Evolutionary conservation across 2,888 invertebrate genomes (phyloP), one percentile per base, ranked within the genome.

Genomic region (Gastracanthus pulcherrimus): DNA sequence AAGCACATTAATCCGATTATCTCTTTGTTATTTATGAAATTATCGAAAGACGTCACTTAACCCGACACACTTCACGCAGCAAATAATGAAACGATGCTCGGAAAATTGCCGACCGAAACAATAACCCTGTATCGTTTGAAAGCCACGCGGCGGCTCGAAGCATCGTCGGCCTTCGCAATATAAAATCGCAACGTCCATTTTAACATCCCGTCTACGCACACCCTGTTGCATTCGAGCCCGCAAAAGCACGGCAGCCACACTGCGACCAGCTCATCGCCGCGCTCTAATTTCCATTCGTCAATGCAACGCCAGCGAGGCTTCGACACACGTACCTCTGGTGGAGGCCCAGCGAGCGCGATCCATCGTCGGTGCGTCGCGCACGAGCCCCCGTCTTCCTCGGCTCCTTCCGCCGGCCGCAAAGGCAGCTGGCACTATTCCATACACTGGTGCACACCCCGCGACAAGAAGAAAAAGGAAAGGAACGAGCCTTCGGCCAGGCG

Each of bases 241-340:
- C 60, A 31, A 41, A 41, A 41, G 41, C 41, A 29, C 29, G 23
- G 23, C 3, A 6, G 58, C 4, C 4, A 16, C 58, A 31, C 26
- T 29, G 26, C n/a, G 31, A n/a, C 31, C 60, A 11, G n/a, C 34
- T 38, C 34, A 64, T 36, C 36, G 19, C 23, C 36, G 19, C 55
- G 11, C 11, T 38, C 23, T 41, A 26, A 41, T 26, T 41, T 26
- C 41, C 41, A 31, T 16, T 19, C 26, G 13, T 7, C 51, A 29
- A 26, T 9, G 55, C 4, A 55, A 23, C 55, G 23, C 23, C 51
- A 48, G 48, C 48, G 16, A 29, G 31, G 23, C 3, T 19, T 16
- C n/a, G 23, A 38, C 7, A 29, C 9, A 62, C 70, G 45, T 77
- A 78, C 77, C 77, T 78, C 38, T 70, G n/a, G 45, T 13, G 3